Evolutionary conservation across 2,888 invertebrate genomes (phyloP).

Genomic region (Noctua pronuba): DNA sequence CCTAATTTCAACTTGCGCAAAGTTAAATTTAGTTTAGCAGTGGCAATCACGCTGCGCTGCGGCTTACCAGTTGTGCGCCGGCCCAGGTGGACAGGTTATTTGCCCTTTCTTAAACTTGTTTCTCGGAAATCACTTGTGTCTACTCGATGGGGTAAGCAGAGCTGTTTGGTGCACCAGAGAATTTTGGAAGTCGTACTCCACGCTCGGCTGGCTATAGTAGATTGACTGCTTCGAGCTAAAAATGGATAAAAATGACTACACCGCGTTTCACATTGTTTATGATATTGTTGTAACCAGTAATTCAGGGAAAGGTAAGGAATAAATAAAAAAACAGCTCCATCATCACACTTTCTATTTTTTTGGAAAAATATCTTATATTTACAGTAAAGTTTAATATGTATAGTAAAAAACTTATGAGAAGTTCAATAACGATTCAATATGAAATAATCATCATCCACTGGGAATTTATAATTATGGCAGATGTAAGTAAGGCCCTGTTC

Average conservation of each 20-base stretch:
- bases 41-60: background rate
- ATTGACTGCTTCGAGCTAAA: too few relatives aligned
- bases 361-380: conserved; percentile 77
- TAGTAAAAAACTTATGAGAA: conserved; percentile 66
- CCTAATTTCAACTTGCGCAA: background rate
- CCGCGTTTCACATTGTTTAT: background rate
- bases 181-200: background rate
- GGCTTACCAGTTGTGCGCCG: too few relatives aligned
- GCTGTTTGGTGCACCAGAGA: background rate
- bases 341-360: conserved; percentile 70
- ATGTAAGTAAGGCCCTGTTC: conserved; percentile 36
- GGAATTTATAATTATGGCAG: conserved; percentile 39
- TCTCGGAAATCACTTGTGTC: background rate
- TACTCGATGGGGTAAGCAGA: background rate
- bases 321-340: conserved; percentile 55
- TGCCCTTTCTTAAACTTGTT: background rate
- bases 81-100: background rate
- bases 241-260: background rate
- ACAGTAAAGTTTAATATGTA: conserved; percentile 70
- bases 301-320: background rate
- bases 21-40: background rate
- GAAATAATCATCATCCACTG: conserved; percentile 51
- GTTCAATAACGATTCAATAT: conserved; percentile 61
- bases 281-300: background rate
- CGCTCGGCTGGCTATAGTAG: background rate